These are phyloP conservation scores for Polydrusus cervinus DNA, from an alignment of 2,888 invertebrate genomes.

Conservation along the genomic window DNA sequence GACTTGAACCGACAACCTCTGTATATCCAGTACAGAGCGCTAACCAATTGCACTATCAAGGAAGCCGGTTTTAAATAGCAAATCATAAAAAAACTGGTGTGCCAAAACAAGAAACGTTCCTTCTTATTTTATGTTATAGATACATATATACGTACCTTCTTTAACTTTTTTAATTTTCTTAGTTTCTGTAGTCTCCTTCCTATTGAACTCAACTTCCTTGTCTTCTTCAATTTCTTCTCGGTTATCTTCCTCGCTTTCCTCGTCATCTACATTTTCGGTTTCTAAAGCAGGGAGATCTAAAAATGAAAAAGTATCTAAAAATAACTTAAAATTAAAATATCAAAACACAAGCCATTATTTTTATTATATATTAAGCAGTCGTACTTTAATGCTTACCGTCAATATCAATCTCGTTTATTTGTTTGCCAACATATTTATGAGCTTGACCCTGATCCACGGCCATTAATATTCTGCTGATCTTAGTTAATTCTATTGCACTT, in stretches of 20 bases:
- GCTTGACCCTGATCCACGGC: constrained; percentile 58
- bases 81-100: no score
- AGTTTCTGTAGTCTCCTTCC: neutral
- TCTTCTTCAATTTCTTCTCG: neutral
- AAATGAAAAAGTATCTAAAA: neutral
- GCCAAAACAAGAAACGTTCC: no score
- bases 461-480: constrained; percentile 58
- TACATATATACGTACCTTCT: neutral
- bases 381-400: constrained; percentile 7
- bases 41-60: no score
- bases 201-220: neutral
- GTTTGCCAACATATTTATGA: constrained; percentile 7
- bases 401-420: constrained; percentile 9
- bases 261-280: neutral
- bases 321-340: neutral
- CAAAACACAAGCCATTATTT: neutral
- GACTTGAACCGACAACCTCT: no score
- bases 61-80: no score
- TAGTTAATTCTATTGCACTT: constrained; percentile 58
- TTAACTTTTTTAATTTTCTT: neutral
- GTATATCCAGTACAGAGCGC: no score
- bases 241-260: neutral
- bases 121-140: neutral
- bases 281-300: neutral
- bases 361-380: neutral